Conservation (phyloP, 1,140 invertebrate species). For the Zophobas morio region DNA sequence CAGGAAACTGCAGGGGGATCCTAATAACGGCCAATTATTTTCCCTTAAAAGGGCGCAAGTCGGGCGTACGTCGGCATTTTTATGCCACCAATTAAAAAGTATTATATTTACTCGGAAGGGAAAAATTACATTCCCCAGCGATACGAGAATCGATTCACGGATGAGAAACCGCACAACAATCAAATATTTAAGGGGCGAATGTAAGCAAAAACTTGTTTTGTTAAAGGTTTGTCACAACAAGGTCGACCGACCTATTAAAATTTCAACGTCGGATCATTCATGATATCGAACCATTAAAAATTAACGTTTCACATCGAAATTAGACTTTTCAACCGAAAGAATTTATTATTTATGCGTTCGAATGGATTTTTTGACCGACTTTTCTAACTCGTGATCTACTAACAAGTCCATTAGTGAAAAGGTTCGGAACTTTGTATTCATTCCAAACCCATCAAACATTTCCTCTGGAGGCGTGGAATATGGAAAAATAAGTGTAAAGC, state of each 20-base stretch:
- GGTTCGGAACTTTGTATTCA: neutral
- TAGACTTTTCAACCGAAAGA: neutral
- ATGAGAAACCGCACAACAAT: neutral
- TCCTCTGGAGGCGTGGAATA: neutral
- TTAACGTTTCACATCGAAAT: neutral
- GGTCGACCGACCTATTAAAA: neutral
- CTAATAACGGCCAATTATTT: constrained; percentile 38
- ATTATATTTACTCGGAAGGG: neutral
- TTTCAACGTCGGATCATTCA: neutral
- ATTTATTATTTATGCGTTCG: neutral
- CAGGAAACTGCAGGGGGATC: constrained; percentile 29
- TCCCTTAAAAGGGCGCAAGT: neutral
- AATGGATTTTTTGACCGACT: neutral
- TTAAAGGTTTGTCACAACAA: too few relatives aligned
- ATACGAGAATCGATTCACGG: neutral
- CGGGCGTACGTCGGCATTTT: constrained; percentile 11
- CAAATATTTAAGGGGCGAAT: too few relatives aligned
- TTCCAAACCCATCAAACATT: neutral
- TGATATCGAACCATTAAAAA: neutral
- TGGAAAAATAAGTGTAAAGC: too few relatives aligned
- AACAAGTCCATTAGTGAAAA: neutral
- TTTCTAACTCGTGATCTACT: neutral
- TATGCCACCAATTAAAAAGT: constrained; percentile 25
- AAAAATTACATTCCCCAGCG: neutral
- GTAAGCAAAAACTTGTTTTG: too few relatives aligned